Evolutionary conservation across 1,140 invertebrate genomes (phyloP).

Genomic region (Drosophila baimaii): DNA sequence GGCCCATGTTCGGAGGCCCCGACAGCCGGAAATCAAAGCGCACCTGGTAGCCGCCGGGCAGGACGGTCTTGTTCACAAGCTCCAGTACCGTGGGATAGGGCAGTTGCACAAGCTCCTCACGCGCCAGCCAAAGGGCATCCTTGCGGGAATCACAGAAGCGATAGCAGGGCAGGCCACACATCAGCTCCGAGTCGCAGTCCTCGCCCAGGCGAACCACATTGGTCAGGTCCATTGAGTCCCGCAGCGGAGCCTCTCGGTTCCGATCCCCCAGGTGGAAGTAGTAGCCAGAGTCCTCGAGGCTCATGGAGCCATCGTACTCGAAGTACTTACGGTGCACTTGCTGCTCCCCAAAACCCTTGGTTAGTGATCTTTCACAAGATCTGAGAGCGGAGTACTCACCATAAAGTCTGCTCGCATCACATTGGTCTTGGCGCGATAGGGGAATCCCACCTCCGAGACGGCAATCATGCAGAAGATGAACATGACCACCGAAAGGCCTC

Average conservation of each 20-base stretch:
- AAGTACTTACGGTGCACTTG: slow-evolving; percentile 87
- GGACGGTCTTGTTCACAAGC: slow-evolving; percentile 51
- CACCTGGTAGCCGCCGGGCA: slow-evolving; percentile 35
- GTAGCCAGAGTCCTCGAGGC: slow-evolving; percentile 87
- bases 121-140: slow-evolving; percentile 51
- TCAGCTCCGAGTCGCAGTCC: slow-evolving; percentile 86
- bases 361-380: neutral
- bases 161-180: slow-evolving; percentile 90
- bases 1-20: slow-evolving; percentile 90
- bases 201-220: slow-evolving; percentile 86
- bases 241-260: slow-evolving; percentile 87
- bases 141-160: slow-evolving; percentile 35
- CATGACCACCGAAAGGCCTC: slow-evolving; percentile 83
- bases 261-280: slow-evolving; percentile 90
- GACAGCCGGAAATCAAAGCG: slow-evolving; percentile 70
- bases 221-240: slow-evolving; percentile 79
- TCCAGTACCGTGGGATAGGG: slow-evolving; percentile 44
- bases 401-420: slow-evolving; percentile 88
- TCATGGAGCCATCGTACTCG: slow-evolving; percentile 85
- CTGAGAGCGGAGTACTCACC: slow-evolving; percentile 82
- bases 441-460: slow-evolving; percentile 90
- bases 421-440: slow-evolving; percentile 88
- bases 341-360: slow-evolving; percentile 71
- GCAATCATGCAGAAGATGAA: slow-evolving; percentile 85
- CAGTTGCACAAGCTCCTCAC: slow-evolving; percentile 39